Conservation (phyloP, 2,888 invertebrate species). For the Tromatobia lineatoria region DNA sequence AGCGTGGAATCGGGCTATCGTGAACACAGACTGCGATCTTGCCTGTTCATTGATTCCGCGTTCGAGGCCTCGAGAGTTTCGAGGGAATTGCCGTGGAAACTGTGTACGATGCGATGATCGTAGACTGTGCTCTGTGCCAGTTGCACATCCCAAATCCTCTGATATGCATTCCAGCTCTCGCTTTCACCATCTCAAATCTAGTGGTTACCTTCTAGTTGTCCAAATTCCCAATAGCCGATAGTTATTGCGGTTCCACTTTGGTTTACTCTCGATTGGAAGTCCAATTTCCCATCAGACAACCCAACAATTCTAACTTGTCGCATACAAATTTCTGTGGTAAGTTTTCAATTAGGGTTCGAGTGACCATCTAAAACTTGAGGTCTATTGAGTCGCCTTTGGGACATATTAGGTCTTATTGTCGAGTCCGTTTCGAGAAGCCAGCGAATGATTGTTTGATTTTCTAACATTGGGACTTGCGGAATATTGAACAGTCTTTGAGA, state of each 20-base stretch:
- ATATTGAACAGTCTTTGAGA: too few relatives aligned
- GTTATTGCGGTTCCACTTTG: conserved; percentile 15
- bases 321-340: not conserved
- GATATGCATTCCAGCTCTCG: conserved; percentile 9
- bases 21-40: conserved; percentile 1
- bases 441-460: too few relatives aligned
- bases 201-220: not conserved
- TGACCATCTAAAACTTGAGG: not conserved
- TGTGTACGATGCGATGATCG: not conserved
- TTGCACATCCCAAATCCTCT: not conserved
- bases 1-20: conserved; percentile 12
- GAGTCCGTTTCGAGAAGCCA: not conserved
- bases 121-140: not conserved
- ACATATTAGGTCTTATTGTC: not conserved
- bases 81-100: not conserved
- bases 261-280: not conserved
- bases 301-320: not conserved
- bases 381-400: not conserved
- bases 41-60: not conserved
- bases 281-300: conserved; percentile 8
- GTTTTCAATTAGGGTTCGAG: not conserved
- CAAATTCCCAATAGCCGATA: not conserved
- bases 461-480: too few relatives aligned
- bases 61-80: not conserved
- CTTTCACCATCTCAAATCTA: not conserved